Base-by-base conservation (phyloP, 2,113 vertebrate species). In the Gymnocephalus cernua region DNA sequence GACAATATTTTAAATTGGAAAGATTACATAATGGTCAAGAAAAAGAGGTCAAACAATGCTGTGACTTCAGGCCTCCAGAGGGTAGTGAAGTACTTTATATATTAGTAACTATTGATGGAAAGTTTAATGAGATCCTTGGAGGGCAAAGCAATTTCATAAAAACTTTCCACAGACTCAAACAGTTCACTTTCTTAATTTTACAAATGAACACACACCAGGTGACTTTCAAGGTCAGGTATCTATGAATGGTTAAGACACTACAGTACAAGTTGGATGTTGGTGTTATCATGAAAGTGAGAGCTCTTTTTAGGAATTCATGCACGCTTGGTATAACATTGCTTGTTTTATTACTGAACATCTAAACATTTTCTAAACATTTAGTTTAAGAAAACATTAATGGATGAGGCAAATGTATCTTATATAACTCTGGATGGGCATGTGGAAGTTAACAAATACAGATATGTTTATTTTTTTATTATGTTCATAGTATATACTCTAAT, bases 121-220 rank as follows among this genome's bases (percentile, higher is more conserved):
- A 11, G 38, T 41, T 61, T 83, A 72, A 83, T 83, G 51, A 83
- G 74, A 45, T 77, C 74, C 29, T 23, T 59, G 59, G 80, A 45
- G 74, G 67, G 0, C 59, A 25, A 72, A 51, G 18, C 9, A 51
- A 13, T 25, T 19, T 58, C 3, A 83, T 44, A 72, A 66, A 69
- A 25, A 35, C 25, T 5, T 13, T n/a, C 11, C 19, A 25, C 32
- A 47, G 14, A 54, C 21, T 38, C 13, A 5, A 27, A 21, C 59
- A 18, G 15, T 76, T n/a, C 35, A 56, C 35, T 41, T 47, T 35
- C 62, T 45, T 6, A 25, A 25, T 45, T 44, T 44, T 44, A 1
- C 2, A 48, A 25, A 19, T 35, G 29, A 21, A 61, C 35, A 41
- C 13, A 41, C 35, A 41, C 5, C 35, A 62, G 25, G 63, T 65